Evolutionary conservation across 2,113 vertebrate species (phyloP), one percentile per base, ranked within the genome.

Genomic region (Corapipo altera): DNA sequence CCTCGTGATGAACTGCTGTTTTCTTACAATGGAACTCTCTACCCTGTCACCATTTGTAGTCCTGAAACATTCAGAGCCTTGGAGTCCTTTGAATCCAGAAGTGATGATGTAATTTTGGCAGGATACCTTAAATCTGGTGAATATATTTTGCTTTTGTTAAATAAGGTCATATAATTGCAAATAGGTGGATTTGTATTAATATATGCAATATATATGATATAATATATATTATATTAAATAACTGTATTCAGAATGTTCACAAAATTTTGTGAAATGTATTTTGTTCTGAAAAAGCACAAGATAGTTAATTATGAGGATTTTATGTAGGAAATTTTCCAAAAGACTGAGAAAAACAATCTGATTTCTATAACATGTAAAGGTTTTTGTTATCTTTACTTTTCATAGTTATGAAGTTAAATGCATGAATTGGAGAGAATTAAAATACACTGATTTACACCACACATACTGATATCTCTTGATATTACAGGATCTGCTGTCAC

Each of bases 41-140:
- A 91, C 27, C 87, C 91, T 43, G 3, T 0, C 13, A 15, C 37
- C 27, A 0, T 88, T 8, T 96, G 62, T 67, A 91, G 48, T 57
- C 54, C 49, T 62, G 95, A 97, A 82, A 4, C 1, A 11, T 94
- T 96, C 46, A 91, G 46, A 91, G 93, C 87, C 21, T 71, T 96
- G 89, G 91, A 96, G 37, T 82, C 81, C 15, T 48, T 95, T 58
- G 96, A 97, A 95, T 87, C 46, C 81, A 91, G 95, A 84, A 95
- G 62, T 24, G 81, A 95, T 69, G 94, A 97, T 35, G 32, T 96
- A 4, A 62, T 96, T 86, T 87, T 97, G 71, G 94, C 87, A 28
- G 87, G 17, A 81, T 96, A 93, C 4, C 94, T 66, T 69, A 96
- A 96, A 89, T 61, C 80, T 7, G 93, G 96, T 97, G 37, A 94